Evolutionary conservation across 1,140 invertebrate genomes (phyloP), one percentile per base, ranked within the genome.

Genomic region (Leptestheria dahalacensis): DNA sequence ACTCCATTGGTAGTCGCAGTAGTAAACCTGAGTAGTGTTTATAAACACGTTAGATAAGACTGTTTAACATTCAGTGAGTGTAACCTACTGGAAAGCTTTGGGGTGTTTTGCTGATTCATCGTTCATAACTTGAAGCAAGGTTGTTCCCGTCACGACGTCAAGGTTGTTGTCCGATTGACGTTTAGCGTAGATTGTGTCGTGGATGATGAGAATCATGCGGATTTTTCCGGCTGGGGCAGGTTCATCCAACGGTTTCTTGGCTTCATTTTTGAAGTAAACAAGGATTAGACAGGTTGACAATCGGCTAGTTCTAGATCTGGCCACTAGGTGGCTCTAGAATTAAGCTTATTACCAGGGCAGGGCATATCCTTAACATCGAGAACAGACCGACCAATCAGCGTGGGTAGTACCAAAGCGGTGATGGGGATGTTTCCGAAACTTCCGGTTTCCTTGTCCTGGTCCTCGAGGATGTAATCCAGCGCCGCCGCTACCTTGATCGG

Each of bases 91-190:
- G 48, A 62, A 62, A 9, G 61, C 53, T n/a, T 48, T 46, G 20
- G 61, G 61, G 18, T 62, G 61, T 15, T 62, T 62, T 25, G 46
- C 56, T 20, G 55, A 48, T 33, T 62, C 57, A 21, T 62, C 61
- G 23, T 57, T 62, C 21, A 62, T 21, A 18, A 62, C 51, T 29
- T 57, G 53, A 20, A 57, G 48, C n/a, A 62, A n/a, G n/a, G 29
- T 58, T 12, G 26, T 33, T 20, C 61, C 61, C n/a, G 28, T 25
- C 11, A 18, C 10, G 15, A 48, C 54, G 11, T 48, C 48, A 6
- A 62, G 18, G 29, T 57, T 51, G 21, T 23, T 51, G 3, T 62
- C 61, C 3, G 58, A 28, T 20, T 20, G 28, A 28, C 57, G 48
- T 18, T 62, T 54, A 21, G 61, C 56, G 25, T 60, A 62, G 33